Conservation (phyloP, 1,140 invertebrate species). For the Drosophila guanche region DNA sequence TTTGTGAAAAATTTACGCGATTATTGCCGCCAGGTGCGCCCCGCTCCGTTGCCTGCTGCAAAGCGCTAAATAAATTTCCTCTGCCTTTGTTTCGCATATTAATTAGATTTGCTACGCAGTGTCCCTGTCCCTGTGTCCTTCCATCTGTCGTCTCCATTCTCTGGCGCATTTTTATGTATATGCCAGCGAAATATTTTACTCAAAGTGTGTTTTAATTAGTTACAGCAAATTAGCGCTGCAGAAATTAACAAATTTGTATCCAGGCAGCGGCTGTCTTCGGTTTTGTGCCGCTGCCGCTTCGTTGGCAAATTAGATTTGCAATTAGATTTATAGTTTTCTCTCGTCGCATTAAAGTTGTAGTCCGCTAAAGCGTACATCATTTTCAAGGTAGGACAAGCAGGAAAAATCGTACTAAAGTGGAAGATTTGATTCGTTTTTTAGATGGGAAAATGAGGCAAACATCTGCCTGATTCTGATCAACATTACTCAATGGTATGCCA, state of each 20-base stretch:
- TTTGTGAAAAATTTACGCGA: conserved; percentile 73
- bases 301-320: conserved; percentile 66
- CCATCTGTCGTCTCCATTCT: conserved; percentile 12
- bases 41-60: neutral
- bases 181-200: conserved; percentile 53
- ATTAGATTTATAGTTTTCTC: conserved; percentile 74
- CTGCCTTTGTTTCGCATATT: conserved; percentile 45
- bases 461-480: no score
- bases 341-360: conserved; percentile 21
- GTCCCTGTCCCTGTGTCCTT: conserved; percentile 2
- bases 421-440: neutral
- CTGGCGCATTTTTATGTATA: conserved; percentile 40
- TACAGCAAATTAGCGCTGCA: conserved; percentile 58
- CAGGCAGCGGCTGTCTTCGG: conserved; percentile 23
- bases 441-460: no score
- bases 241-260: conserved; percentile 50
- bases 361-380: conserved; percentile 23
- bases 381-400: neutral
- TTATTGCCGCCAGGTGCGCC: conserved; percentile 50
- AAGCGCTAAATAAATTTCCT: conserved; percentile 52
- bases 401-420: neutral
- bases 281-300: conserved; percentile 3
- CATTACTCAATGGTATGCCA: no score
- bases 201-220: conserved; percentile 80
- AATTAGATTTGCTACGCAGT: conserved; percentile 58